phyloP scores from a whole-genome alignment of 2,797 vertebrate genomes.

The Lepilemur ruficaudatus region DNA sequence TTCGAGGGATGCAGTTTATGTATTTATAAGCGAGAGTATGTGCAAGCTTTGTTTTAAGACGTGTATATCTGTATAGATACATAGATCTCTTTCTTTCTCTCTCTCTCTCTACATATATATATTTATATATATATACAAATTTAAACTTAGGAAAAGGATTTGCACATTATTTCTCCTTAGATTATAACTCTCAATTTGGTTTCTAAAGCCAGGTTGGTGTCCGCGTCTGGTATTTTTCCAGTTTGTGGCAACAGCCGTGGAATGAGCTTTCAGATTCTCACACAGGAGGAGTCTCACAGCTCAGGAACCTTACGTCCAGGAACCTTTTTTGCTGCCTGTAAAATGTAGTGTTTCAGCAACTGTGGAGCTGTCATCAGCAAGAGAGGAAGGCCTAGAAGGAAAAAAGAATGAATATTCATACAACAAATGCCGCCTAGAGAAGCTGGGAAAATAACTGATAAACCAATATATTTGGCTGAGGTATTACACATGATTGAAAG shows the following conservation, averaged over 20 bases:
- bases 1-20: background rate
- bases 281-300: background rate
- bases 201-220: constrained; percentile 28
- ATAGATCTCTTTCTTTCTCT: background rate
- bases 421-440: constrained; percentile 70
- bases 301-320: background rate
- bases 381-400: constrained; percentile 57
- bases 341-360: background rate
- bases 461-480: constrained; percentile 70
- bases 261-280: background rate
- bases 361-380: constrained; percentile 47
- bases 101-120: background rate
- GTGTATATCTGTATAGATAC: background rate
- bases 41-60: background rate
- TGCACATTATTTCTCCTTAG: background rate
- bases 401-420: constrained; percentile 79
- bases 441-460: constrained; percentile 76
- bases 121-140: background rate
- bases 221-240: background rate
- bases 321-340: background rate
- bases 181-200: background rate
- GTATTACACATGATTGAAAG: constrained; percentile 75
- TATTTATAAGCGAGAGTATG: background rate
- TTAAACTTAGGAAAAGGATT: constrained; percentile 27
- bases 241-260: background rate